These are phyloP conservation scores for Hipposideros armiger DNA, from an alignment of 2,113 vertebrate species.

Conservation along the genomic window DNA sequence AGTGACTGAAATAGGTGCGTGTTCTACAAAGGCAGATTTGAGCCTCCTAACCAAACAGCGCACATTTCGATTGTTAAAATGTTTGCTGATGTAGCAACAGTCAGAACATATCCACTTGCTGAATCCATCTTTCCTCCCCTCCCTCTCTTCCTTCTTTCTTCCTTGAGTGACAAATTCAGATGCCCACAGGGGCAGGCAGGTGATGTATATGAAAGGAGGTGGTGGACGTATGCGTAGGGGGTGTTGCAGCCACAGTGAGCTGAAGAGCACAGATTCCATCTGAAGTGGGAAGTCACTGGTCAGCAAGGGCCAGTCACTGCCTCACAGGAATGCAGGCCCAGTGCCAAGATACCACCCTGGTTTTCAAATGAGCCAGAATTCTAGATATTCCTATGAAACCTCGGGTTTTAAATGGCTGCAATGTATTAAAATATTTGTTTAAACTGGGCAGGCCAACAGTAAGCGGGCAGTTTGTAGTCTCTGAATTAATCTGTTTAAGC, in stretches of 20 bases:
- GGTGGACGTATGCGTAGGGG: neutral
- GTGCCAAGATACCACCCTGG: neutral
- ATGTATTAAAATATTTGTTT: neutral
- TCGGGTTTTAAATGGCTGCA: neutral
- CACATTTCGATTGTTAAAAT: neutral
- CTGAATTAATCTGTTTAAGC: neutral
- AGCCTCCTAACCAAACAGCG: neutral
- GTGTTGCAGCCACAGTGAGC: neutral
- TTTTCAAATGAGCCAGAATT: neutral
- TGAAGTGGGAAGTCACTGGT: neutral
- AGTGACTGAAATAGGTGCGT: neutral
- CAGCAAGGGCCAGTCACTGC: neutral
- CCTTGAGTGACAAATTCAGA: neutral
- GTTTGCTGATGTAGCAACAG: neutral
- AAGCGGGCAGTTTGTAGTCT: neutral
- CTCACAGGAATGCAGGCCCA: neutral
- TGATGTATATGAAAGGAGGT: neutral
- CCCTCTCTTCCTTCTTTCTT: neutral
- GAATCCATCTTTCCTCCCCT: neutral
- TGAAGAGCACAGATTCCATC: neutral
- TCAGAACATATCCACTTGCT: neutral
- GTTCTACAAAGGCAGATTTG: neutral
- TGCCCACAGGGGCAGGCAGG: neutral
- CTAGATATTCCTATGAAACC: neutral
- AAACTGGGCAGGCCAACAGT: neutral